phyloP scores from a whole-genome alignment of 2,888 invertebrate species.

The Axea sp. region DNA sequence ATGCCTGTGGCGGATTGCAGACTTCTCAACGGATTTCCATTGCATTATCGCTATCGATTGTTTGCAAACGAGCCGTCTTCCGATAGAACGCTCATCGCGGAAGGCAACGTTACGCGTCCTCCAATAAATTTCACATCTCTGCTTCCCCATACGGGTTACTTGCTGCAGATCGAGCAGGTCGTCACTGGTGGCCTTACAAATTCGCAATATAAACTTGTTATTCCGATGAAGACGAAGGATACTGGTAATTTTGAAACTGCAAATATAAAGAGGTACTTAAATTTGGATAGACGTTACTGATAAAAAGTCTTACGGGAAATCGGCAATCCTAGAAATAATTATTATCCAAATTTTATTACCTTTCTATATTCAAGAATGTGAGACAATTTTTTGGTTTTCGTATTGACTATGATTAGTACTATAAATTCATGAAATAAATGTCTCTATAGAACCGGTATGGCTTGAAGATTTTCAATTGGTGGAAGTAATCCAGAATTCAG shows the following conservation, averaged over 20 bases:
- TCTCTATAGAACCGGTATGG: slow-evolving; percentile 14
- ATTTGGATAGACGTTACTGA: no score
- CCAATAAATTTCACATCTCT: slow-evolving; percentile 62
- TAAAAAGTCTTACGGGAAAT: no score
- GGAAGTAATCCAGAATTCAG: slow-evolving; percentile 16
- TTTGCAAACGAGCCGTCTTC: slow-evolving; percentile 61
- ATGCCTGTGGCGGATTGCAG: slow-evolving; percentile 64
- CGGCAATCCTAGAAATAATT: no score
- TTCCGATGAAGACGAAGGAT: slow-evolving; percentile 54
- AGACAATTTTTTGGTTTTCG: no score
- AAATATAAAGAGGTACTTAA: no score
- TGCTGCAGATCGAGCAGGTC: slow-evolving; percentile 61
- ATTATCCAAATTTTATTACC: no score
- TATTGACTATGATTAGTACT: no score
- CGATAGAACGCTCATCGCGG: slow-evolving; percentile 56
- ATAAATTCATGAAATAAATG: no score
- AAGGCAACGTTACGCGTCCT: slow-evolving; percentile 62
- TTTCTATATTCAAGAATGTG: no score
- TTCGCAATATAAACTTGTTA: slow-evolving; percentile 56
- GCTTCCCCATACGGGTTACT: slow-evolving; percentile 60
- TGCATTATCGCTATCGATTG: slow-evolving; percentile 65
- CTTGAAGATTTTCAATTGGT: slow-evolving; percentile 22
- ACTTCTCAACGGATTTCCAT: slow-evolving; percentile 65
- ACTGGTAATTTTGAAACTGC: no score
- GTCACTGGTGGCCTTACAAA: slow-evolving; percentile 61